Evolutionary conservation across 2,113 vertebrate species (phyloP), one percentile per base, ranked within the genome.

Genomic region (Aptenodytes forsteri): DNA sequence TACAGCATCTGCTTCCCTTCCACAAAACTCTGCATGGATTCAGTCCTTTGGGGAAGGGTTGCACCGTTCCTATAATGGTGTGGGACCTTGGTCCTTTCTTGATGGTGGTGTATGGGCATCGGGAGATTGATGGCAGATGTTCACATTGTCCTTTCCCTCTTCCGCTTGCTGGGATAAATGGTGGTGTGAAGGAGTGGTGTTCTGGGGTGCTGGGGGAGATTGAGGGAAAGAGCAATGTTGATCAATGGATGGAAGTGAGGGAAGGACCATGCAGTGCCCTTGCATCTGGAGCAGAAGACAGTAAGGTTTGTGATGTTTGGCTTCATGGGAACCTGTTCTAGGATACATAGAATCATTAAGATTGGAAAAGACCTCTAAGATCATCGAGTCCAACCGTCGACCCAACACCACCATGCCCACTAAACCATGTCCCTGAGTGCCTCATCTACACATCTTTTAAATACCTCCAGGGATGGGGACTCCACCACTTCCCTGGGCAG

Each of bases 51-150:
- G 19, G 40, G 67, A n/a, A 58, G 56, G 26, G 9, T 32, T 40
- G 3, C 2, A 5, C 16, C 1, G 0, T 69, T 69, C 29, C 30
- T 36, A 3, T 3, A 18, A 20, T 1, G 6, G 4, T 55, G 59
- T 42, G 26, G 19, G n/a, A 46, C 25, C 15, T 27, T 19, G 11
- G 13, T 5, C 3, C 44, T 78, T 25, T 49, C 30, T 23, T 46
- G 9, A 7, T 15, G 70, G 9, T 36, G 77, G 9, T 12, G 52
- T 32, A 18, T 22, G 59, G 20, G 0, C 10, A 8, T 3, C 1
- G 2, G 44, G 65, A 70, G n/a, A 9, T 1, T 3, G 32, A 22
- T 40, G 38, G 36, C 4, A 16, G 46, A 21, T 25, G 32, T 64
- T 82, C 29, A 3, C 2, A 0, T 2, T 26, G 16, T 69, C 36